A percentile compares a stretch with the other conserved stretches of the same genome.
These are phyloP conservation scores for Aurelia coerulea DNA, from an alignment of 30 jellyfish, hydroid and myxozoan genomes.

Conservation along the genomic window DNA sequence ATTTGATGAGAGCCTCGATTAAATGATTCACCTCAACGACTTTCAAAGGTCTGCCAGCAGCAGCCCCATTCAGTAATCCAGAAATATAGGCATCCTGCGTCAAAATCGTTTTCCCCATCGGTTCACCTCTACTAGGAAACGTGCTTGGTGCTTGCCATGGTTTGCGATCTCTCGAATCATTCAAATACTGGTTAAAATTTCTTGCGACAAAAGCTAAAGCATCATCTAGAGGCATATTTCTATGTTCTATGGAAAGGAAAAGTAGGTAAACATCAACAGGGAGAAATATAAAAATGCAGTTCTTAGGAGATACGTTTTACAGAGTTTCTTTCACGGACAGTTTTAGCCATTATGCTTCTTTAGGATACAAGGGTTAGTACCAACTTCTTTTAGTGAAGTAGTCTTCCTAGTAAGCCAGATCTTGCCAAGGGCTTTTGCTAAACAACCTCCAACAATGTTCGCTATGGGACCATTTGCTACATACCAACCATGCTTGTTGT, in stretches of 20 bases:
- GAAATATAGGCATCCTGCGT: slow-evolving; percentile 72
- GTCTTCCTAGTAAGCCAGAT: too few species aligned
- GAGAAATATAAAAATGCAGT: neutral
- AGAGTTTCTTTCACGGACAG: too few species aligned
- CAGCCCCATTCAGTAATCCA: slow-evolving; percentile 66
- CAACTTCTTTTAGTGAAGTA: too few species aligned
- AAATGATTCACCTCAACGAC: slow-evolving; percentile 62
- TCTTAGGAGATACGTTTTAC: too few species aligned
- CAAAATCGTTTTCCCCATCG: slow-evolving; percentile 50
- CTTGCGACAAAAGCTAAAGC: slow-evolving; percentile 97
- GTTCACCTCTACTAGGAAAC: slow-evolving; percentile 28
- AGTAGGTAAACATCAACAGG: neutral
- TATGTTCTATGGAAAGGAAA: slow-evolving; percentile 89
- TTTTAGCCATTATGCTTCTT: too few species aligned
- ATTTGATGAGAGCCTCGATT: slow-evolving; percentile 69
- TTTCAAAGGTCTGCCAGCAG: slow-evolving; percentile 62
- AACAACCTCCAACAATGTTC: too few species aligned
- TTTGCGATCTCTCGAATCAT: slow-evolving; percentile 72
- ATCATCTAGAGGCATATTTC: slow-evolving; percentile 99
- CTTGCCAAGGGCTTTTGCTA: too few species aligned
- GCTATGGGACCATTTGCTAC: too few species aligned
- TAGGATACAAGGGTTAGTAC: too few species aligned
- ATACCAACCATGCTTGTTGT: too few species aligned
- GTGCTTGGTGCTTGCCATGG: slow-evolving; percentile 33
- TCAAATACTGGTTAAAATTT: slow-evolving; percentile 88